Conservation (phyloP, 2,797 vertebrate species). For the Yasuhikotakia modesta region DNA sequence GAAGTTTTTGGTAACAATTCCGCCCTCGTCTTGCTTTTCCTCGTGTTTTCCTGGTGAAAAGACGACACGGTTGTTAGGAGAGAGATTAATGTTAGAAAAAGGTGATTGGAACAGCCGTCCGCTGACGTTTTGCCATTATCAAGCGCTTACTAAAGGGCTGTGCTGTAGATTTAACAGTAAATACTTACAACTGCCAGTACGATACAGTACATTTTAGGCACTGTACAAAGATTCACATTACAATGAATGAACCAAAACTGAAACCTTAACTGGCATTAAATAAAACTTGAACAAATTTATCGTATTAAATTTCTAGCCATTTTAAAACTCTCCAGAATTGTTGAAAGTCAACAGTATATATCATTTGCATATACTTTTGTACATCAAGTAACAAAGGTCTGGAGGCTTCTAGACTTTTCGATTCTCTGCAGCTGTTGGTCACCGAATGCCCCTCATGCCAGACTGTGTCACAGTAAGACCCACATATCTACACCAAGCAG, state of each 20-base stretch:
- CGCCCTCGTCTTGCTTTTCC: constrained; percentile 95
- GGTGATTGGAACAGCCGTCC: no score
- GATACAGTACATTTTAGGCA: no score
- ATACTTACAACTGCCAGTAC: no score
- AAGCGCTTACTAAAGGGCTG: no score
- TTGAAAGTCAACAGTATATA: background rate
- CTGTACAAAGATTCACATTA: no score
- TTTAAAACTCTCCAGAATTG: background rate
- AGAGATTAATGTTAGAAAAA: background rate
- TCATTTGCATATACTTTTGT: background rate
- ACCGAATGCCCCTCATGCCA: constrained; percentile 44
- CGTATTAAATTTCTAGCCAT: background rate
- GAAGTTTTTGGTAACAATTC: constrained; percentile 98
- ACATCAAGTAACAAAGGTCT: background rate
- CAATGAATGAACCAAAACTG: background rate
- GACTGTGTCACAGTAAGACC: background rate
- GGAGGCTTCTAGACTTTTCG: constrained; percentile 12
- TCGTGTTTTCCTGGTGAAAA: constrained; percentile 88
- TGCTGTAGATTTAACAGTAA: no score
- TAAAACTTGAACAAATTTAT: background rate
- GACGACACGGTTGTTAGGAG: constrained; percentile 19
- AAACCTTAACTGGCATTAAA: constrained; percentile 12
- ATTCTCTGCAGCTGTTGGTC: constrained; percentile 47
- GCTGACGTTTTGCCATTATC: no score
- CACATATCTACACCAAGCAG: constrained; percentile 23